Base-by-base conservation (phyloP, 2,113 vertebrate genomes). In the Rhinoderma darwinii region DNA sequence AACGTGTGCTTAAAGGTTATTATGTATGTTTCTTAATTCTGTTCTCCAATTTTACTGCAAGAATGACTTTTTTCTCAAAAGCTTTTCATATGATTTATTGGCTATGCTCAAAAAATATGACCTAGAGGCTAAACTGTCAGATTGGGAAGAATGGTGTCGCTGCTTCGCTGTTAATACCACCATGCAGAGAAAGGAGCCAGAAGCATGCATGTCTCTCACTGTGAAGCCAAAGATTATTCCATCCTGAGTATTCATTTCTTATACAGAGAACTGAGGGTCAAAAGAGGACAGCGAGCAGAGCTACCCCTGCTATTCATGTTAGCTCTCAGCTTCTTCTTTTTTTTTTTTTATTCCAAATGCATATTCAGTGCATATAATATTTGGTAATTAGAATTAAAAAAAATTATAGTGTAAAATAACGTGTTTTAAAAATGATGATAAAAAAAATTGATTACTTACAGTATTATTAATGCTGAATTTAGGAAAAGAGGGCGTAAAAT, bases 71-170 rank as follows among this genome's bases (percentile, higher is more conserved):
- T 78, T 50, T 76, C 54, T 35, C 18, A 30, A 20, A 85, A 85
- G 54, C 22, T 20, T 35, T 18, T 77, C 27, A 17, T 47, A 50
- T 85, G 84, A 85, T 84, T 75, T 74, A 74, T 84, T 54, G 68
- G 32, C 50, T 61, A 61, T 41, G 41, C 37, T 78, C 54, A 35
- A 66, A 77, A 76, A 85, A 77, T 77, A 43, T 63, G 50, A 85
- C 73, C 84, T 56, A 43, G 41, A 75, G 84, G 84, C 51, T 63
- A 66, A 85, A 66, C 84, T 85, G 84, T 78, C 84, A 85, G 84
- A 85, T 35, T 47, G 79, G 79, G n/a, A 82, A 61, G 74, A 85
- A 61, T 84, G 83, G 68, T 75, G 56, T 63, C 30, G 22, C 73
- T 47, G 41, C 51, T 18, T 85, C 27, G 15, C 54, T 77, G 56